These are phyloP conservation scores for Ophion ellenae DNA, from an alignment of 2,888 invertebrate genomes.

Conservation along the genomic window DNA sequence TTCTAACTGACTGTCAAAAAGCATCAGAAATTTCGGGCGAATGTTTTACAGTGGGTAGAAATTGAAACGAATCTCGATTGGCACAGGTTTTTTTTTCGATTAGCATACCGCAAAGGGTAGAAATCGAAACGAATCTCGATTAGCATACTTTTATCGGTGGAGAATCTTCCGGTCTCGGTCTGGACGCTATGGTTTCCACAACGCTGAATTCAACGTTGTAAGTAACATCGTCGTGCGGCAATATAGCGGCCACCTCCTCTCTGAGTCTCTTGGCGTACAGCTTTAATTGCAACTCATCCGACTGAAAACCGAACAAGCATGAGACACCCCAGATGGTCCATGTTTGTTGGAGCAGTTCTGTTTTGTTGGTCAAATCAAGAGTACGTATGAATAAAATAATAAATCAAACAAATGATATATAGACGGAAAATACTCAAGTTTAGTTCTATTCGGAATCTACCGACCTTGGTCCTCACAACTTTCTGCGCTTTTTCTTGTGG, in stretches of 20 bases:
- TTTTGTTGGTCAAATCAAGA: constrained; percentile 8
- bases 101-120: no score
- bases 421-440: not conserved
- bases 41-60: not conserved
- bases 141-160: constrained; percentile 73
- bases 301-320: constrained; percentile 76
- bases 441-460: not conserved
- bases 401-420: not conserved
- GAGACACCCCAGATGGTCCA: constrained; percentile 81
- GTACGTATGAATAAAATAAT: constrained; percentile 7
- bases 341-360: constrained; percentile 78
- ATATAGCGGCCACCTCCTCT: constrained; percentile 77
- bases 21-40: no score
- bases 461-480: not conserved
- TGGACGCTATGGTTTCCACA: constrained; percentile 65
- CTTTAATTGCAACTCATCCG: constrained; percentile 76
- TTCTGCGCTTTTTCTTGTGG: not conserved
- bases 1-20: no score
- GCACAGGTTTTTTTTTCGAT: constrained; percentile 51
- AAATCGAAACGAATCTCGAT: not conserved
- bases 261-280: constrained; percentile 79
- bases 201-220: constrained; percentile 75
- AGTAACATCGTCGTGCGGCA: constrained; percentile 75
- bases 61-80: not conserved
- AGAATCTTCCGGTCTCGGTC: constrained; percentile 70